Evolutionary conservation across 1,140 invertebrate genomes (phyloP), one percentile per base, ranked within the genome.

Genomic region (Brachionus plicatilis): DNA sequence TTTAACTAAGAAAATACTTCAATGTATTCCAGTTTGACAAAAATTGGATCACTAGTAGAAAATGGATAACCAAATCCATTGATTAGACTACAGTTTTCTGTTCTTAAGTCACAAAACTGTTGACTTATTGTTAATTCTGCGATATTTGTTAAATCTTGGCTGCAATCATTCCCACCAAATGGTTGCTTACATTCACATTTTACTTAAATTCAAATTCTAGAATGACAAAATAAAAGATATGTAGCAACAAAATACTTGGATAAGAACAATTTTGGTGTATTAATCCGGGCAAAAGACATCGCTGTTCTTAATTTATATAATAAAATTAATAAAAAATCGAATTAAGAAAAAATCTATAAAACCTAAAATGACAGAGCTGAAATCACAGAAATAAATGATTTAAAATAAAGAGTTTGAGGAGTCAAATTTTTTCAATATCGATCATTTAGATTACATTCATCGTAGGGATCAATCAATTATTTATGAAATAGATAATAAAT

Each of bases 21-120:
- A 37, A 7, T 82, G 37, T 43, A 68, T 65, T 60, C 50, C 20
- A 82, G 8, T 60, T 68, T 56, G 20, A 41, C 78, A 45, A 37
- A 27, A 29, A 82, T 60, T 60, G 29, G 33, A 60, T 82, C 53
- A 14, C 37, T 60, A 37, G 53, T 60, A 43, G 60, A 60, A 82
- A 82, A 82, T 37, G 78, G 78, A 17, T 60, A 68, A 0, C 78
- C 78, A 60, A 65, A 82, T 24, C 14, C 78, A 29, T 82, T 82
- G 8, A 82, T 3, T 41, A 27, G n/a, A 60, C 8, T 41, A 41
- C 78, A 82, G 43, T 60, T 43, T 60, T 56, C 20, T 37, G 78
- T 65, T 60, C 78, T 82, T 68, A 82, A 60, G 27, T 82, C 78
- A 82, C 78, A 82, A 82, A 20, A 82, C 20, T 27, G n/a, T 3